phyloP scores from a whole-genome alignment of 2,797 vertebrate species.

The Paratrypauchen microcephalus region DNA sequence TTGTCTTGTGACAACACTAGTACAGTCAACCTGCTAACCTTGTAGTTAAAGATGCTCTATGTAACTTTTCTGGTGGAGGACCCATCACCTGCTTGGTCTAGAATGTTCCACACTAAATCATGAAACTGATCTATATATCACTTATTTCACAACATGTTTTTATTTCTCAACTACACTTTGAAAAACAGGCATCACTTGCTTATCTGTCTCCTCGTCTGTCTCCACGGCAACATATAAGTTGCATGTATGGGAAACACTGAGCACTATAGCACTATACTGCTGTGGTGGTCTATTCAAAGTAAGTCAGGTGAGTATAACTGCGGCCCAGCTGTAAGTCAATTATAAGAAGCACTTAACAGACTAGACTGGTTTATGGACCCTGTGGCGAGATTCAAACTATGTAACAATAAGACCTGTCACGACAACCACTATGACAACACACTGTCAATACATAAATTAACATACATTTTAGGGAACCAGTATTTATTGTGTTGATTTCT shows the following conservation, averaged over 20 bases:
- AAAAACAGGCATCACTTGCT: no score
- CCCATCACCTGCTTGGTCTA: no score
- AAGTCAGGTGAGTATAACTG: not conserved
- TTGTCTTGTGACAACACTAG: no score
- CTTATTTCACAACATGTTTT: no score
- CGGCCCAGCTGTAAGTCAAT: not conserved
- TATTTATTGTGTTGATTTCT: not conserved
- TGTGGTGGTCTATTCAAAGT: constrained; percentile 3
- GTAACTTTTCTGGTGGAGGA: no score
- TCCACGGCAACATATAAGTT: no score
- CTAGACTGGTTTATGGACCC: not conserved
- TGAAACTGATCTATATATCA: no score
- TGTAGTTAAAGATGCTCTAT: no score
- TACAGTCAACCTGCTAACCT: no score
- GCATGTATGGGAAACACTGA: not conserved
- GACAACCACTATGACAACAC: not conserved
- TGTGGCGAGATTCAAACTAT: not conserved
- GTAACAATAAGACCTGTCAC: not conserved
- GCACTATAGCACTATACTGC: not conserved
- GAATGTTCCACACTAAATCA: no score
- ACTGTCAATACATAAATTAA: not conserved
- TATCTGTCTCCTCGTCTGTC: no score
- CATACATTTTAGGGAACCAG: not conserved
- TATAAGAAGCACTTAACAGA: not conserved
- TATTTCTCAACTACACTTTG: no score